These are phyloP conservation scores for Ictidomys tridecemlineatus DNA, from an alignment of 2,113 vertebrate species.

Conservation along the genomic window DNA sequence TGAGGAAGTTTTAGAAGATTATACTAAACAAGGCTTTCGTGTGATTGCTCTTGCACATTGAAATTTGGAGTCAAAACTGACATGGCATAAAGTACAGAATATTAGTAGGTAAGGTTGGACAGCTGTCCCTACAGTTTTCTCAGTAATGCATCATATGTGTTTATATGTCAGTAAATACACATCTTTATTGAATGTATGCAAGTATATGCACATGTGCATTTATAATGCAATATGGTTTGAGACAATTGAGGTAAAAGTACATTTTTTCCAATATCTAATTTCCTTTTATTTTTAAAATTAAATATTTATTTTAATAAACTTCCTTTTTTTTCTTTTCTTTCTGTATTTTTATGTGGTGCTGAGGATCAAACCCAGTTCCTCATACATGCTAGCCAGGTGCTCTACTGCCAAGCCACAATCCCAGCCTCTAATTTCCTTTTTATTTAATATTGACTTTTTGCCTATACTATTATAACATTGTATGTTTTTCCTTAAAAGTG, in stretches of 20 bases:
- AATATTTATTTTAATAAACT: no score
- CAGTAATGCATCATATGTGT: neutral
- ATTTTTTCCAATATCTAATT: neutral
- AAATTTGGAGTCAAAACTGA: conserved; percentile 95
- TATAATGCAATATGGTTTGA: neutral
- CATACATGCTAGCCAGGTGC: no score
- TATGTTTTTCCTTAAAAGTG: neutral
- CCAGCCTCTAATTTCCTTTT: neutral
- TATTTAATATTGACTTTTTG: neutral
- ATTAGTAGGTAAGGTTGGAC: conserved; percentile 91
- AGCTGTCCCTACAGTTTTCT: neutral
- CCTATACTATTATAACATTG: neutral
- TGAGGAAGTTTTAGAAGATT: conserved; percentile 93
- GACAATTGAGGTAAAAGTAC: conserved; percentile 17
- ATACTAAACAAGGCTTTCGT: conserved; percentile 97
- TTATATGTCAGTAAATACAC: neutral
- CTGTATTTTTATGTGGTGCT: no score
- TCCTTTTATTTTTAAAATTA: neutral
- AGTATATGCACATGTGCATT: neutral
- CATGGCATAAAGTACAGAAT: conserved; percentile 98
- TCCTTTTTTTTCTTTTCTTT: no score
- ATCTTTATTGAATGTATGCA: conserved; percentile 2
- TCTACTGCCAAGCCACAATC: no score
- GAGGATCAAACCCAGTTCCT: no score
- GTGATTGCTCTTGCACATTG: conserved; percentile 98